Evolutionary conservation across 2,888 invertebrate species (phyloP).

Genomic region (Morpho achilles): DNA sequence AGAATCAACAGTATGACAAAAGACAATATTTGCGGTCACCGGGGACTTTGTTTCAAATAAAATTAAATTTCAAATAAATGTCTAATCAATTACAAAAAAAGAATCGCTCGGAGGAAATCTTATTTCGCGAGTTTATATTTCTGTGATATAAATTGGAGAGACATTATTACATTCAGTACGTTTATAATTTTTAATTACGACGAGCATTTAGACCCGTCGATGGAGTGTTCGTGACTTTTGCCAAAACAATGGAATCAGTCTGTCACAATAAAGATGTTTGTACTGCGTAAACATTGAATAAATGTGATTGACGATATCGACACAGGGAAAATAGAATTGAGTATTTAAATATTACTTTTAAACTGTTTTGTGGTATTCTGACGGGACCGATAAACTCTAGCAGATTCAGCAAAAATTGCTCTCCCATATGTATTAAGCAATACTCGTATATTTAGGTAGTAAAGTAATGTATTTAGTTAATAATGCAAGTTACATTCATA

Average conservation of each 20-base stretch:
- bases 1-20: conserved; percentile 1
- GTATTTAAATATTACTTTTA: not conserved
- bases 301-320: conserved; percentile 31
- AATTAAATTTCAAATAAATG: conserved; percentile 5
- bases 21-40: conserved; percentile 14
- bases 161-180: conserved; percentile 11
- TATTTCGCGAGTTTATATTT: conserved; percentile 4
- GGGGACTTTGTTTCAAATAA: conserved; percentile 1
- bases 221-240: conserved; percentile 63
- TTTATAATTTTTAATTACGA: conserved; percentile 55
- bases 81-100: conserved; percentile 18
- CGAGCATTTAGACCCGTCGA: conserved; percentile 42
- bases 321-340: conserved; percentile 6
- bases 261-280: conserved; percentile 49
- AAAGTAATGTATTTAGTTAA: too few relatives aligned
- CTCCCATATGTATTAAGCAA: too few relatives aligned
- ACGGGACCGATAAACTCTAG: too few relatives aligned
- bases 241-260: conserved; percentile 67
- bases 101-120: conserved; percentile 4
- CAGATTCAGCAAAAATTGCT: too few relatives aligned
- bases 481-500: too few relatives aligned
- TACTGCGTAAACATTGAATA: conserved; percentile 51
- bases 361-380: too few relatives aligned
- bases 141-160: conserved; percentile 4
- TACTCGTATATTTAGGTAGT: too few relatives aligned